Percentiles rank a stretch among this genome's conserved stretches.
Evolutionary conservation across 2,797 vertebrate genomes (phyloP).

Genomic region (Acrossocheilus wenchowensis): DNA sequence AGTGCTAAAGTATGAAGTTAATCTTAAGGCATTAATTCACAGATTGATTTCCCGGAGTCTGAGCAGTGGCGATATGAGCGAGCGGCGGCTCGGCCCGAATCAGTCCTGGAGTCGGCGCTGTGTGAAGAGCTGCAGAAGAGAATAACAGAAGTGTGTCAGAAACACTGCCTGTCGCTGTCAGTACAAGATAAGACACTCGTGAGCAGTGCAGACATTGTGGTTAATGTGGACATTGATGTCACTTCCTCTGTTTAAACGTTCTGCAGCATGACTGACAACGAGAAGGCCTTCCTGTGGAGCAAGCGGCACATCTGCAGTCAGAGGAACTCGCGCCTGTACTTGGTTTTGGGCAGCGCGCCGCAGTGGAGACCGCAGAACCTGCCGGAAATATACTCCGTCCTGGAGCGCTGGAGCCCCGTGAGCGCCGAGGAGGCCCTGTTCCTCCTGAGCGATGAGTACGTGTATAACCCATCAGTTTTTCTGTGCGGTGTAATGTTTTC

Average conservation of each 20-base stretch:
- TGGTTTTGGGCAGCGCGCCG: conserved; percentile 83
- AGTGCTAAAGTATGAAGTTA: background rate
- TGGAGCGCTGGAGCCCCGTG: conserved; percentile 80
- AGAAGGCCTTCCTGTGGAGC: conserved; percentile 85
- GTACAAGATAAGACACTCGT: background rate
- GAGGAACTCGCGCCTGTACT: conserved; percentile 80
- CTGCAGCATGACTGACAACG: conserved; percentile 82
- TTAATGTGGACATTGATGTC: background rate
- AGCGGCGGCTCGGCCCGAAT: conserved; percentile 63
- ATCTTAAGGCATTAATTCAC: background rate
- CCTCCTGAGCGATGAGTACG: conserved; percentile 42
- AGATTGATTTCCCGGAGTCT: conserved; percentile 72
- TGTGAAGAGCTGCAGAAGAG: conserved; percentile 72
- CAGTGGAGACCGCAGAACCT: conserved; percentile 77
- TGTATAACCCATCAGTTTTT: background rate
- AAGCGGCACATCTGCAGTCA: conserved; percentile 75
- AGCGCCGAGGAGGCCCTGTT: conserved; percentile 42
- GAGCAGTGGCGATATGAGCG: conserved; percentile 70
- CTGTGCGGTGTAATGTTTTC: background rate
- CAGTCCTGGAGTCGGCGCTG: conserved; percentile 58
- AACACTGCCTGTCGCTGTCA: conserved; percentile 75
- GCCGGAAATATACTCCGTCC: conserved; percentile 78
- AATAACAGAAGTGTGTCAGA: conserved; percentile 71
- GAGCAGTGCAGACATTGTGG: background rate
- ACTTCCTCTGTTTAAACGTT: conserved; percentile 37